Conservation (phyloP, 2,113 vertebrate genomes). For the Herpetotheres cachinnans region DNA sequence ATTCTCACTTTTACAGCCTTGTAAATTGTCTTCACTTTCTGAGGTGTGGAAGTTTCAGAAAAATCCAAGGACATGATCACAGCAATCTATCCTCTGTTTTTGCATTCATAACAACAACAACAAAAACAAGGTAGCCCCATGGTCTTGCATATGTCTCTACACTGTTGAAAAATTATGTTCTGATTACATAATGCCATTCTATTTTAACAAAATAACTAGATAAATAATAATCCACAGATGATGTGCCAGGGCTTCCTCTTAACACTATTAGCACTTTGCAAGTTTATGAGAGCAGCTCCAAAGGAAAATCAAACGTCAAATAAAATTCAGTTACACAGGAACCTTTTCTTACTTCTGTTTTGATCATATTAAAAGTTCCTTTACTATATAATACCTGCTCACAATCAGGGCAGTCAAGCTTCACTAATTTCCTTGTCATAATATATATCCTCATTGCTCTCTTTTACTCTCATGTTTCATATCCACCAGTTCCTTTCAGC, state of each 20-base stretch:
- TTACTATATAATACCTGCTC: neutral
- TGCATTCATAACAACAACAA: neutral
- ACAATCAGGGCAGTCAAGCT: neutral
- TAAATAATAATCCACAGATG: neutral
- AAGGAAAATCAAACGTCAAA: neutral
- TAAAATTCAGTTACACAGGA: neutral
- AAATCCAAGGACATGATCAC: neutral
- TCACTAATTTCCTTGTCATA: neutral
- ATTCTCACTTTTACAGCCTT: neutral
- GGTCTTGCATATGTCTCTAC: neutral
- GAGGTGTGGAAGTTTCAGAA: neutral
- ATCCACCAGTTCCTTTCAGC: neutral
- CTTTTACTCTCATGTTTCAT: neutral
- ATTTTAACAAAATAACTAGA: neutral
- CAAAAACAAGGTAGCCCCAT: neutral
- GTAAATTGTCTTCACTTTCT: neutral
- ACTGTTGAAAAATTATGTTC: neutral
- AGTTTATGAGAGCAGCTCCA: neutral
- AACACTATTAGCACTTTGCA: neutral
- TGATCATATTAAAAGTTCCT: neutral
- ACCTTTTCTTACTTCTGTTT: neutral
- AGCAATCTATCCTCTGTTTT: neutral
- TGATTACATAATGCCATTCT: neutral
- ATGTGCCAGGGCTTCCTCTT: neutral
- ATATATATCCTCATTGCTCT: neutral